Base-by-base conservation (phyloP, 1,140 invertebrate species). In the Aphis craccivora region DNA sequence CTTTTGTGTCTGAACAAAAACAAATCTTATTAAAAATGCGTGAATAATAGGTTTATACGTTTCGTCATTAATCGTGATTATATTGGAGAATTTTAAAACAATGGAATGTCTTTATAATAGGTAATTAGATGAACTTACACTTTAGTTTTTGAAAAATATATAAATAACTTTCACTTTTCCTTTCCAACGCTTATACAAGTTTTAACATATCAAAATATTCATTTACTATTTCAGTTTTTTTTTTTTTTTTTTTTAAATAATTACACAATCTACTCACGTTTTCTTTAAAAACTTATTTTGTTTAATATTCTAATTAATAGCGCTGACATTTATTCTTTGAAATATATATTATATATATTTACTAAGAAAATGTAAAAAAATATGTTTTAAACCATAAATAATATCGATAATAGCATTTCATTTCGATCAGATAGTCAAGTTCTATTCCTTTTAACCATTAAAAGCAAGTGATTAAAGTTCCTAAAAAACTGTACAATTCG, bases 31-130 rank as follows among this genome's bases (percentile, higher is more conserved):
- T 76, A 76, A 76, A n/a, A n/a, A 76, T n/a, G 30, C 30, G 60
- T 76, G n/a, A 76, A n/a, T 76, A 76, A 35, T 76, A 76, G 60
- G 60, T 76, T 76, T 76, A 76, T 76, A 76, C 60, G 60, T 76
- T 76, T n/a, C 60, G n/a, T 76, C 60, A 76, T 76, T 76, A 76
- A 76, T 76, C 60, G 60, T 76, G 4, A 76, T 76, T 76, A 76
- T 76, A n/a, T 76, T 76, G 60, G 60, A 76, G n/a, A 76, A 76
- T 76, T 76, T 76, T 4, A 76, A 76, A 76, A 76, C 60, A 76
- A 76, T 76, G 30, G n/a, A n/a, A 35, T 76, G 4, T 76, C 60
- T 76, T 76, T 76, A n/a, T 76, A 35, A 76, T 76, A 76, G 60
- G 60, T 76, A 35, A n/a, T 76, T n/a, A n/a, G 60, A 76, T n/a